Conservation (phyloP, 1,140 invertebrate species). For the Pygmarrhopalites habei region DNA sequence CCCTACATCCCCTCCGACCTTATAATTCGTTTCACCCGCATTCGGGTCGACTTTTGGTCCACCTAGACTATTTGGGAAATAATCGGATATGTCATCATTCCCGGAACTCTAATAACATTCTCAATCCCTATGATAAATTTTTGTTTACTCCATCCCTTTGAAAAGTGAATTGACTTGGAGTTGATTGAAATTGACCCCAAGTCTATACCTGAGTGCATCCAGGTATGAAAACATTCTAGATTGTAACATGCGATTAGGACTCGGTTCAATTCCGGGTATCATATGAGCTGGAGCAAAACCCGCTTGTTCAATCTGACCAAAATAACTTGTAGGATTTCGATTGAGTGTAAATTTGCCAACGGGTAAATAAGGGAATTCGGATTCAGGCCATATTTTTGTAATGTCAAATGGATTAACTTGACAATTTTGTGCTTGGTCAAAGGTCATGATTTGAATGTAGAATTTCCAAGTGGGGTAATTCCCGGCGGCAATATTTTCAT, state of each 20-base stretch:
- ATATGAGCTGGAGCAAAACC: conserved; percentile 53
- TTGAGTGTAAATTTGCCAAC: conserved; percentile 52
- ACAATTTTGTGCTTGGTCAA: conserved; percentile 49
- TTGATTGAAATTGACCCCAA: conserved; percentile 57
- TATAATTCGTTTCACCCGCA: conserved; percentile 23
- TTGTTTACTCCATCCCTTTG: too few relatives aligned
- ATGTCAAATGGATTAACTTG: conserved; percentile 61
- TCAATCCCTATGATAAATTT: conserved; percentile 57
- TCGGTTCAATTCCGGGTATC: conserved; percentile 52
- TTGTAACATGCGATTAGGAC: conserved; percentile 59
- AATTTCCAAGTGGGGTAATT: conserved; percentile 37
- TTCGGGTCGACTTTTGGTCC: conserved; percentile 43
- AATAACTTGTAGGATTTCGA: conserved; percentile 49
- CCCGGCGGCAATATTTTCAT: conserved; percentile 5
- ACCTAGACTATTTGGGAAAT: conserved; percentile 57
- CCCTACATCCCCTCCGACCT: conserved; percentile 6
- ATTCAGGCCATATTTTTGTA: conserved; percentile 54
- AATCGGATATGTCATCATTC: conserved; percentile 52
- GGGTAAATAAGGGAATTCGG: conserved; percentile 50
- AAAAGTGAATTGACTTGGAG: conserved; percentile 60
- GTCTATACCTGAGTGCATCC: conserved; percentile 59
- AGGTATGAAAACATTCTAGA: conserved; percentile 57
- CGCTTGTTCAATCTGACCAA: conserved; percentile 53
- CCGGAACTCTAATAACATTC: conserved; percentile 38
- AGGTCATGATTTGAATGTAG: conserved; percentile 51